A percentile compares a stretch with the other conserved stretches of the same genome.
phyloP scores from a whole-genome alignment of 2,113 vertebrate species.

The Vireo altiloquus region DNA sequence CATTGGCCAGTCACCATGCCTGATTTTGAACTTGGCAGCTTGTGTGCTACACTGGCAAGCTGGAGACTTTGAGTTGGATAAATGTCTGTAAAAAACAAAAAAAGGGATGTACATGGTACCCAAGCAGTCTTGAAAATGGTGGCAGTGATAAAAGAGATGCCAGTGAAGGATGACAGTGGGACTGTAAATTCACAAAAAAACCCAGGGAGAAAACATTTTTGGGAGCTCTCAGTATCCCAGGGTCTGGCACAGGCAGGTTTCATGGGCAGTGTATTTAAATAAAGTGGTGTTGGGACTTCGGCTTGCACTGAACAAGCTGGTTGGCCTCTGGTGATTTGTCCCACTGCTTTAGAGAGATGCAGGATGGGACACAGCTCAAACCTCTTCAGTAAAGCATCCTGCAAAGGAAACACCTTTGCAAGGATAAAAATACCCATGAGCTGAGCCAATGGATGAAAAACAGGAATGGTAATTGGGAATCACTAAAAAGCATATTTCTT shows the following conservation, averaged over 20 bases:
- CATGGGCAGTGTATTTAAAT: background rate
- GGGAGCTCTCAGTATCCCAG: background rate
- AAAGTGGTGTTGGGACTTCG: background rate
- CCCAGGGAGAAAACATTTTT: background rate
- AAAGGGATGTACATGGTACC: background rate
- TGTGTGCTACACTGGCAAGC: background rate
- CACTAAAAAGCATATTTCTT: background rate
- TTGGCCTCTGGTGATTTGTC: background rate
- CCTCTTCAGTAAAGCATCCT: background rate
- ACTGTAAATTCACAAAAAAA: background rate
- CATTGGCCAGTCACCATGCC: rapidly evolving
- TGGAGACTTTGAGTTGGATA: background rate
- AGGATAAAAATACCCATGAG: background rate
- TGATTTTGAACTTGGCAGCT: background rate
- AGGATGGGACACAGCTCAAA: background rate
- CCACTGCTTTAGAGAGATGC: background rate
- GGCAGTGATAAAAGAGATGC: background rate
- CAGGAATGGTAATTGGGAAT: background rate
- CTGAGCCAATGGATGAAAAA: background rate
- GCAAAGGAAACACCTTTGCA: background rate
- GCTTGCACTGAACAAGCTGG: background rate
- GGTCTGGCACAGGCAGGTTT: background rate
- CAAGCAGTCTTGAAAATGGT: background rate
- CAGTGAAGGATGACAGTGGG: background rate
- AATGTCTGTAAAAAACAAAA: background rate